These are phyloP conservation scores for Podarcis siculus DNA, from an alignment of 2,797 vertebrate species.

Conservation along the genomic window DNA sequence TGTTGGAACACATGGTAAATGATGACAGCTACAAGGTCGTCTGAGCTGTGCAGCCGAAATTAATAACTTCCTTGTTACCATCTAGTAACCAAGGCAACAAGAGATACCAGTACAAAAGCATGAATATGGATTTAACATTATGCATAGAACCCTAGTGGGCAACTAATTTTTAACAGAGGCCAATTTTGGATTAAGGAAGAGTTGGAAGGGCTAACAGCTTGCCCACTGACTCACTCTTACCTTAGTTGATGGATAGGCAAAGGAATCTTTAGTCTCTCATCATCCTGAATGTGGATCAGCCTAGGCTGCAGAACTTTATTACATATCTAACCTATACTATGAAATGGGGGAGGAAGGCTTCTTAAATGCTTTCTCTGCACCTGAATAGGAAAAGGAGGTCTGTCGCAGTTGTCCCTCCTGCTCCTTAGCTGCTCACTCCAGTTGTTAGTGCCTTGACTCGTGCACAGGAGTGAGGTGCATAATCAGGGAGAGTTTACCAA, in stretches of 20 bases:
- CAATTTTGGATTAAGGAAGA: neutral
- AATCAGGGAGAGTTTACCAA: neutral
- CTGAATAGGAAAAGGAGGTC: neutral
- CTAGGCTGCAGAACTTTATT: neutral
- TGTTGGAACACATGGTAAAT: conserved; percentile 24
- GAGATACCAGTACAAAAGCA: neutral
- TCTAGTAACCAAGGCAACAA: conserved; percentile 26
- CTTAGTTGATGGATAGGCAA: neutral
- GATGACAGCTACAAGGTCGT: conserved; percentile 23
- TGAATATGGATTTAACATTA: conserved; percentile 13
- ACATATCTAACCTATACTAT: neutral
- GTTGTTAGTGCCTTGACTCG: neutral
- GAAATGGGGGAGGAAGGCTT: neutral
- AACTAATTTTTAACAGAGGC: neutral
- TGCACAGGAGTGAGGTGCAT: no score
- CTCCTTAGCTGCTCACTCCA: neutral
- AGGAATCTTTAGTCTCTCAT: neutral
- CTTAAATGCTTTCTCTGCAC: neutral
- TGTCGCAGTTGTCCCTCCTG: neutral
- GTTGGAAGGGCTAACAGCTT: neutral
- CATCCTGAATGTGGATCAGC: neutral
- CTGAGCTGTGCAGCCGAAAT: conserved; percentile 11
- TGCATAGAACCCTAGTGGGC: neutral
- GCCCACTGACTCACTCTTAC: neutral
- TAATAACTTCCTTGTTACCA: conserved; percentile 21